Conservation (phyloP, 2,888 invertebrate genomes). For the Eupithecia inturbata region DNA sequence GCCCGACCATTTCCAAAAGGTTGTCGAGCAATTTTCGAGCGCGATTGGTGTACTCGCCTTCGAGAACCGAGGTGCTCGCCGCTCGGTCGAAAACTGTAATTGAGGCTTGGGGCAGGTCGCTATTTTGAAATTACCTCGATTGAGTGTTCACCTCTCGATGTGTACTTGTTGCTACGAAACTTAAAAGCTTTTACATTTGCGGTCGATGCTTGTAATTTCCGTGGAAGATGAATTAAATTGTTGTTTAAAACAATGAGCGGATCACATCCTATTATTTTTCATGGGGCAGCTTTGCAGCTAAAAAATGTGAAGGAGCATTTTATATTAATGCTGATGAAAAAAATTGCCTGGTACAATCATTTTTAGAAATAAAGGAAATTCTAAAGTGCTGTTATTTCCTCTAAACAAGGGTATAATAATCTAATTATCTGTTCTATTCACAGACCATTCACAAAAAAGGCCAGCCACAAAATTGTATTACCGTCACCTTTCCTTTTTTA, state of each 20-base stretch:
- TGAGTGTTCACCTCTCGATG: constrained; percentile 72
- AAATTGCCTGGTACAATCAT: constrained; percentile 36
- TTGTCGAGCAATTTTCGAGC: constrained; percentile 73
- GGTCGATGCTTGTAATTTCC: constrained; percentile 60
- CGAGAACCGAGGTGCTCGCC: constrained; percentile 59
- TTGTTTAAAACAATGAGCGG: constrained; percentile 65
- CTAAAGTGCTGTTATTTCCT: constrained; percentile 33
- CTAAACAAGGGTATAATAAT: constrained; percentile 54
- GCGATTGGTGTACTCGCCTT: constrained; percentile 67
- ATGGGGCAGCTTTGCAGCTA: constrained; percentile 31
- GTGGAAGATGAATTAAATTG: constrained; percentile 59
- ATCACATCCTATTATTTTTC: constrained; percentile 46
- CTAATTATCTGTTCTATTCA: constrained; percentile 67
- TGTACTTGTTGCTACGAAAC: constrained; percentile 52
- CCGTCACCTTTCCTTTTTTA: constrained; percentile 67
- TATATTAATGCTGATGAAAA: constrained; percentile 25
- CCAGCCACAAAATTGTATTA: constrained; percentile 65
- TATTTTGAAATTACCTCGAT: constrained; percentile 80
- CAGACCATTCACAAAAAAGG: constrained; percentile 49
- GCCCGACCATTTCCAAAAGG: constrained; percentile 72
- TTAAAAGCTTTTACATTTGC: constrained; percentile 66
- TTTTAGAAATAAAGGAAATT: constrained; percentile 35
- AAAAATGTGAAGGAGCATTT: constrained; percentile 19
- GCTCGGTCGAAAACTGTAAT: constrained; percentile 66
- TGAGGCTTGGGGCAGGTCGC: constrained; percentile 75